Evolutionary conservation across 2,888 invertebrate species (phyloP).

Genomic region (Harmothoe impar): DNA sequence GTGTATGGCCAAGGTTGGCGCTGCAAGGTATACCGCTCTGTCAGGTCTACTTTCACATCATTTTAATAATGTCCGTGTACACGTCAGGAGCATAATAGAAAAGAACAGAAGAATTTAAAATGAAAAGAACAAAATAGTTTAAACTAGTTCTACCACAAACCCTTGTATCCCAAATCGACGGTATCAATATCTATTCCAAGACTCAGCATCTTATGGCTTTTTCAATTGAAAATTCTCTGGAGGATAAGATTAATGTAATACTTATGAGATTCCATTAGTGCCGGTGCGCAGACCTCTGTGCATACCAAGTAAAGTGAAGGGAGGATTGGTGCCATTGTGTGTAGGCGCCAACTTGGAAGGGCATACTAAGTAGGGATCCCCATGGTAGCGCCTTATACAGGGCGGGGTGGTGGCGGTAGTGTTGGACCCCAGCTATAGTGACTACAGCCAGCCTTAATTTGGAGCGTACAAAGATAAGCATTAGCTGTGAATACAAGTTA

Average conservation of each 20-base stretch:
- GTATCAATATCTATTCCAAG: too few species aligned
- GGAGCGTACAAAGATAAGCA: background rate
- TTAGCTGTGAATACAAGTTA: constrained; percentile 10
- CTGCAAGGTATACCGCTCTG: too few species aligned
- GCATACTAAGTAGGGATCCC: background rate
- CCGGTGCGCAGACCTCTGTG: background rate
- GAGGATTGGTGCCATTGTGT: background rate
- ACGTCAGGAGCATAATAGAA: too few species aligned
- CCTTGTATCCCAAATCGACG: too few species aligned
- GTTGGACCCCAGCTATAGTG: background rate
- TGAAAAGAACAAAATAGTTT: too few species aligned
- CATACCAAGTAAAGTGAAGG: background rate
- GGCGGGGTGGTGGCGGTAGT: background rate
- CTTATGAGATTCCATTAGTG: constrained; percentile 11
- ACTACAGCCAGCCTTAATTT: background rate
- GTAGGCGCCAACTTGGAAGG: background rate
- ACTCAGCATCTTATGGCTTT: background rate
- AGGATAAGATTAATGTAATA: background rate
- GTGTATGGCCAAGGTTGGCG: too few species aligned
- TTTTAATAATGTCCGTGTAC: too few species aligned
- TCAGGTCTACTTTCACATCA: too few species aligned
- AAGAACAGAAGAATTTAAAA: too few species aligned
- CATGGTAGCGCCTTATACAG: background rate
- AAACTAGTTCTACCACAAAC: too few species aligned
- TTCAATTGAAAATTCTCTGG: background rate